Base-by-base conservation (phyloP, 2,888 invertebrate species). In the Aromia moschata region DNA sequence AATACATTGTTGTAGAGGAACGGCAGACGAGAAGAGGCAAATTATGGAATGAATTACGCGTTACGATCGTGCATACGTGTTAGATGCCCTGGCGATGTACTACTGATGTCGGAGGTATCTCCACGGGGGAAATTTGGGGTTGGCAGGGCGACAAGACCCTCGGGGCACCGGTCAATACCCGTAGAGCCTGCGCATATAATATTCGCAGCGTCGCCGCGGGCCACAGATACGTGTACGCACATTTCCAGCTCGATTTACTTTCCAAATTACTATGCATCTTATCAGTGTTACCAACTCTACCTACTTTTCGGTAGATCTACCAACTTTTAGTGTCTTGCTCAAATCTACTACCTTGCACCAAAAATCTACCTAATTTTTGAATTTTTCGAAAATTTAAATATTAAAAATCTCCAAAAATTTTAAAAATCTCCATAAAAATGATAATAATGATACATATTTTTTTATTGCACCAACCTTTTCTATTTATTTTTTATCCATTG, bases 131-230 rank as follows among this genome's bases (percentile, higher is more conserved):
- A 68, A 65, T 65, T 65, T 60, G 65, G 73, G 72, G 76, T 75
- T 74, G 76, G 74, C 74, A 75, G 74, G 73, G 73, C 72, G 77
- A 76, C 74, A 69, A 71, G 73, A 73, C 74, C 75, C 74, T 71
- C 63, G 68, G 74, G 73, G 73, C 72, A 68, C 71, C 76, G 76
- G 69, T 77, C 77, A 75, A 76, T 77, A 77, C 65, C 65, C 60
- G 55, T 40, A 56, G 67, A 67, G 69, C 65, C 66, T 67, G 70
- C 70, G 70, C 66, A 60, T 31, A 56, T 38, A 31, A 36, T 37
- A 47, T 52, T 59, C 49, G 53, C 60, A 55, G 30, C 38, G 37
- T 20, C 11, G 44, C 67, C 65, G 53, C 43, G 44, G 68, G 68
- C 60, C 41, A 53, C 56, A 63, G 60, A 64, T 64, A 61, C 60